Percentiles rank a stretch among this genome's conserved stretches.
Conservation (phyloP, 2,113 vertebrate species). For the Plecotus auritus region DNA sequence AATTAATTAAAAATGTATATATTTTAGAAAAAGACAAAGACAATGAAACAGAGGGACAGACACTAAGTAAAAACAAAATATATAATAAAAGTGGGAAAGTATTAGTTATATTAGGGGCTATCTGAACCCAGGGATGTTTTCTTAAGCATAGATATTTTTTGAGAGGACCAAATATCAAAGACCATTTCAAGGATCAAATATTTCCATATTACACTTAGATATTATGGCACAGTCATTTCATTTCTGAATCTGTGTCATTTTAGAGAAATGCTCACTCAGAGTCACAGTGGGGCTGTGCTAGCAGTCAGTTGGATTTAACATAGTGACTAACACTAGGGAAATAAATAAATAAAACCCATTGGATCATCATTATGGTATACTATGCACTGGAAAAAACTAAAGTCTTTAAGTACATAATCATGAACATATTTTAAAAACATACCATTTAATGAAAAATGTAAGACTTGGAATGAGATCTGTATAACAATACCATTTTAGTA, state of each 20-base stretch:
- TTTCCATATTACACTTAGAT: background rate
- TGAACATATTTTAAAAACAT: background rate
- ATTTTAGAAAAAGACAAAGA: background rate
- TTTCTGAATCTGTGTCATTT: background rate
- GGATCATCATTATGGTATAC: background rate
- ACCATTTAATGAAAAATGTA: background rate
- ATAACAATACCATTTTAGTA: background rate
- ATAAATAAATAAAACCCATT: background rate
- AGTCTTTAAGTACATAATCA: background rate
- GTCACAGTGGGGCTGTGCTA: background rate
- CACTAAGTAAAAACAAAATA: background rate
- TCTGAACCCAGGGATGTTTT: background rate
- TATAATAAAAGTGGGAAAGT: background rate
- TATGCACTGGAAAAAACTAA: background rate
- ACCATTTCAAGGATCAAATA: too few species aligned
- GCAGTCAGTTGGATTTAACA: background rate
- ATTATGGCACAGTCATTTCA: background rate
- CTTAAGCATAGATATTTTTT: background rate
- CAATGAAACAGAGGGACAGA: background rate
- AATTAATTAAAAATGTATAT: too few species aligned
- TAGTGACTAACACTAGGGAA: background rate
- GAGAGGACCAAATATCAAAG: background rate
- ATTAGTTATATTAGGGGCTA: background rate
- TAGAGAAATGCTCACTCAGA: background rate
- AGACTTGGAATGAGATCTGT: background rate